These are phyloP conservation scores for Pyrocephalus nanus DNA, from an alignment of 2,797 vertebrate genomes.

Conservation along the genomic window DNA sequence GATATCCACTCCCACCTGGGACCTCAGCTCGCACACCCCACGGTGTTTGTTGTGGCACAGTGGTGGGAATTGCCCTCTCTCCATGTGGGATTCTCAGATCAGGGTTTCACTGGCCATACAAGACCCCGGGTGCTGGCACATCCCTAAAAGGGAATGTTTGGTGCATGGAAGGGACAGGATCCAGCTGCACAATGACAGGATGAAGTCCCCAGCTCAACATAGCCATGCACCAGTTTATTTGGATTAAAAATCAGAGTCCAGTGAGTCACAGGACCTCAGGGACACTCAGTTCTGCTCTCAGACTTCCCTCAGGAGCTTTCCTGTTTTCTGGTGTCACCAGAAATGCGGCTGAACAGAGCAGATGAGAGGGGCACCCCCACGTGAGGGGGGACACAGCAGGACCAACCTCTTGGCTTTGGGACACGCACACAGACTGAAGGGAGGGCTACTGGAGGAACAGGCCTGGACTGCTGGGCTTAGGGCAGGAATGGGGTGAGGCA, in stretches of 20 bases:
- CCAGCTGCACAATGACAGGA: not conserved
- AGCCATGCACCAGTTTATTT: not conserved
- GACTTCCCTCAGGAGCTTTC: not conserved
- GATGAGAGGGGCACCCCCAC: rapidly evolving
- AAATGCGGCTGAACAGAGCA: not conserved
- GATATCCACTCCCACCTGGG: rapidly evolving
- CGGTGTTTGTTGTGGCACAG: too few species aligned
- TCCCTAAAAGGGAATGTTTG: rapidly evolving
- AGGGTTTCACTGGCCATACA: not conserved
- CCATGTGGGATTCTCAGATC: rapidly evolving
- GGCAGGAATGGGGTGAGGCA: not conserved
- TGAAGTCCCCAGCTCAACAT: not conserved
- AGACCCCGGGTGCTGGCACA: rapidly evolving
- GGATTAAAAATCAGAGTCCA: not conserved
- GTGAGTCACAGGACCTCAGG: not conserved
- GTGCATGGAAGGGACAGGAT: not conserved
- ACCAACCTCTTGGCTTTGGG: not conserved
- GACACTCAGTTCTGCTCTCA: not conserved
- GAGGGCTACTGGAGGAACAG: not conserved
- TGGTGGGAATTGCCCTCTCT: rapidly evolving
- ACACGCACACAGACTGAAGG: not conserved
- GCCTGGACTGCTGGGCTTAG: not conserved
- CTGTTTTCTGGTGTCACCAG: not conserved
- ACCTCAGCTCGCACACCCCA: not conserved
- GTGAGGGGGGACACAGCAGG: rapidly evolving